Base-by-base conservation (phyloP, 92 coral and sea anemone species). In the Phenganax marumi region DNA sequence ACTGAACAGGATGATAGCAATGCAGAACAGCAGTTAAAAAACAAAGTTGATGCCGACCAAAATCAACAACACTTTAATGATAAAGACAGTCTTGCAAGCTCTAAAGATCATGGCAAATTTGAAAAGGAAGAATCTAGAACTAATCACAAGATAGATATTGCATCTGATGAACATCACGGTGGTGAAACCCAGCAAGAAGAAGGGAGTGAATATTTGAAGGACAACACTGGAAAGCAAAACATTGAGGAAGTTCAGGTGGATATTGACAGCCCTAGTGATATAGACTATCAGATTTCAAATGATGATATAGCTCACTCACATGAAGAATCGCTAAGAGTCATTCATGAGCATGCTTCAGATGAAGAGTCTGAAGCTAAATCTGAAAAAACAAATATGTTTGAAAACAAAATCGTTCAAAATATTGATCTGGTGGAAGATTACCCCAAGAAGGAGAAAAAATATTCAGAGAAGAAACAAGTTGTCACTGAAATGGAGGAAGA, bases 1-100 rank as follows among this genome's bases (percentile, higher is more conserved):
- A 3, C 14, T 25, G 19, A 66, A 22, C n/a, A 58, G 75, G 71
- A 19, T 57, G 76, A 81, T 33, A 33, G 54, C 8, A 72, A 57
- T 24, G 8, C 33, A 75, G 79, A 86, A 70, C 65, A 81, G 76
- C 70, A 80, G 46, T 22, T 49, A 47, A 13, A 22, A 14, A 74
- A 49, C 3, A 56, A 50, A 6, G 52, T 54, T 72, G 81, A 80
- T 11, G 70, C 1, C 18, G 78, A 81, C 9, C 64, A 33, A 55
- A 66, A 81, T 43, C 49, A 25, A 13, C 1, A 66, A 12, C 14
- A 25, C 72, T n/a, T n/a, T n/a, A 66, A 14, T 23, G 50, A 33
- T 10, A 66, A 66, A 25, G 72, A 66, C 18, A 25, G 43, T 9
- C n/a, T 18, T 14, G 65, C 5, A 33, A 33, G 43, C 43, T 58